Evolutionary conservation across 2,113 vertebrate genomes (phyloP).

Genomic region (Caloenas nicobarica): DNA sequence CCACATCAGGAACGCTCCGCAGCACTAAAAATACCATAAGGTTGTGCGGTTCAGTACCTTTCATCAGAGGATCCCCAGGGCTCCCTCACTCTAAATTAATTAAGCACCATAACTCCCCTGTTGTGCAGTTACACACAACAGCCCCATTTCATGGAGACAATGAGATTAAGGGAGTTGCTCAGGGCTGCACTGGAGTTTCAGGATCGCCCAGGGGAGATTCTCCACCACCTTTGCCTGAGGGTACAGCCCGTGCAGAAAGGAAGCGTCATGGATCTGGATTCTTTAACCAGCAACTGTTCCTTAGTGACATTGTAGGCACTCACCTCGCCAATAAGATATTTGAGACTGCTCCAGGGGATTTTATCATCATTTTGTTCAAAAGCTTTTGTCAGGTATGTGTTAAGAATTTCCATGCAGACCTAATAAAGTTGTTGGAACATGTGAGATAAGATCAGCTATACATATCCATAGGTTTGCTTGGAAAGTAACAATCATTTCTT

Average conservation of each 20-base stretch:
- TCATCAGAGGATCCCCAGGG: neutral
- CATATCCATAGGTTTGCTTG: neutral
- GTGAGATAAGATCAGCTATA: neutral
- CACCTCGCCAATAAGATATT: slow-evolving; percentile 97
- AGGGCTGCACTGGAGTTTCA: neutral
- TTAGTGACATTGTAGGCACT: neutral
- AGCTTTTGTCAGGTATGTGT: slow-evolving; percentile 90
- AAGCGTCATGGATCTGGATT: neutral
- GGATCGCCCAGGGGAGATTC: neutral
- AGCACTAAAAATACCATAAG: fast-evolving
- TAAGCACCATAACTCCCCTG: neutral
- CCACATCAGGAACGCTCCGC: fast-evolving
- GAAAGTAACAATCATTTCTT: neutral
- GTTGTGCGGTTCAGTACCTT: neutral
- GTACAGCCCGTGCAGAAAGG: neutral
- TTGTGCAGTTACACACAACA: neutral
- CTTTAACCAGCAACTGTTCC: neutral
- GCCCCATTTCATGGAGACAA: neutral
- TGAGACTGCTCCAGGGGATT: slow-evolving; percentile 94
- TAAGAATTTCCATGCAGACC: slow-evolving; percentile 96
- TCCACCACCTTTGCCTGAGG: neutral
- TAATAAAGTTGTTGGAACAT: slow-evolving; percentile 44
- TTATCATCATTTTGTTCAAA: slow-evolving; percentile 80
- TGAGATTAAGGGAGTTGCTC: neutral
- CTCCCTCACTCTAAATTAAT: neutral